Evolutionary conservation across 2,888 invertebrate species (phyloP).

Genomic region (Neocrepidodera transversa): DNA sequence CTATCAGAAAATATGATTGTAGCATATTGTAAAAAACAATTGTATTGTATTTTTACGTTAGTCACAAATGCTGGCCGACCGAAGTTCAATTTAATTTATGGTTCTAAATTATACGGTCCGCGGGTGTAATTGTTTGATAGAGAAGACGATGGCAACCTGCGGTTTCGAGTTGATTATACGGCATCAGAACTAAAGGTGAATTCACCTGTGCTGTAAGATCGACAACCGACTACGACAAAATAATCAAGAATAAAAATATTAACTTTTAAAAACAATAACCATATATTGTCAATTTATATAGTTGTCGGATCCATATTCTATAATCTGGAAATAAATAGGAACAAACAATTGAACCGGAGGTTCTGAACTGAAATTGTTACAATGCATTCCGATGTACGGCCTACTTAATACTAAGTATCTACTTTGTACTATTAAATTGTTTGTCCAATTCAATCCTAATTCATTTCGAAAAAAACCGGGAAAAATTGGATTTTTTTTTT

Average conservation of each 20-base stretch:
- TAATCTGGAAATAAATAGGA: no score
- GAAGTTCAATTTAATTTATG: slow-evolving; percentile 59
- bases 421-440: no score
- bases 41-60: slow-evolving; percentile 44
- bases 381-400: no score
- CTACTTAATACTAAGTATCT: no score
- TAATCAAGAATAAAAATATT: background rate
- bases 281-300: no score
- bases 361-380: no score
- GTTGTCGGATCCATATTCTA: no score
- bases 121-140: slow-evolving; percentile 57
- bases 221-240: slow-evolving; percentile 13
- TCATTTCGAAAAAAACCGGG: no score
- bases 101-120: slow-evolving; percentile 59
- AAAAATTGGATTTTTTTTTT: no score
- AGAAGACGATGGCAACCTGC: slow-evolving; percentile 45
- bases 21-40: slow-evolving; percentile 41
- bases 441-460: no score
- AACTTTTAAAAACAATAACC: no score
- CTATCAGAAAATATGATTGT: slow-evolving; percentile 43
- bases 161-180: slow-evolving; percentile 49
- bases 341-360: no score
- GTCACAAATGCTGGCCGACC: slow-evolving; percentile 47
- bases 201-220: slow-evolving; percentile 22
- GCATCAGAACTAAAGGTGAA: slow-evolving; percentile 29